Percentiles rank a stretch among this genome's conserved stretches.
Conservation (phyloP, 2,888 invertebrate genomes). For the Schizaphis graminum region DNA sequence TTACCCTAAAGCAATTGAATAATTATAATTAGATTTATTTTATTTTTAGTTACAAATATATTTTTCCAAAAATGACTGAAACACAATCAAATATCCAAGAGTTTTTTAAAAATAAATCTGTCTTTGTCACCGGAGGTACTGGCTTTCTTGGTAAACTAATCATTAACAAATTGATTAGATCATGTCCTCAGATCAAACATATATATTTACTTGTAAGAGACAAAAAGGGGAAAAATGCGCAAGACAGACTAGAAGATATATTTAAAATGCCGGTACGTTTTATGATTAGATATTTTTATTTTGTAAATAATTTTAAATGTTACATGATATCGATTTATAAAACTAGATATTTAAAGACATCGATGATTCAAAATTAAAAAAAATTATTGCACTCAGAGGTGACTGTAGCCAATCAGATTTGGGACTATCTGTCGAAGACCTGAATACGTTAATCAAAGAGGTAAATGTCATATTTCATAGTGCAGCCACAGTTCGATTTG, state of each 20-base stretch:
- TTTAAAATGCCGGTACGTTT: constrained; percentile 70
- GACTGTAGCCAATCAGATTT: constrained; percentile 68
- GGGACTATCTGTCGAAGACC: constrained; percentile 67
- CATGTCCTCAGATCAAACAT: constrained; percentile 70
- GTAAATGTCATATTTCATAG: constrained; percentile 68
- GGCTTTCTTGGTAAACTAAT: constrained; percentile 95
- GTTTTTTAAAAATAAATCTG: constrained; percentile 80
- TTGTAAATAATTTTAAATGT: background rate
- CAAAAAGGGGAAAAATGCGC: constrained; percentile 71
- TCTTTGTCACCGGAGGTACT: constrained; percentile 94
- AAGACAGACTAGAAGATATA: constrained; percentile 70
- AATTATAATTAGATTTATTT: background rate
- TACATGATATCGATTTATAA: background rate
- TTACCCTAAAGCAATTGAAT: background rate
- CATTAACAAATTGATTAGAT: constrained; percentile 86
- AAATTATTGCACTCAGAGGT: constrained; percentile 67
- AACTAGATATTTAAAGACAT: constrained; percentile 67
- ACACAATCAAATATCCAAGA: constrained; percentile 69
- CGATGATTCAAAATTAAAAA: constrained; percentile 65
- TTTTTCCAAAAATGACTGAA: constrained; percentile 37
- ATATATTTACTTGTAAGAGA: constrained; percentile 71
- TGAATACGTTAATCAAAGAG: constrained; percentile 66
- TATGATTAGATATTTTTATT: background rate
- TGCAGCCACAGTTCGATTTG: constrained; percentile 68
- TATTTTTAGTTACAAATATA: background rate